Evolutionary conservation across 2,888 invertebrate species (phyloP).

Genomic region (Lepidochitona cinerea): DNA sequence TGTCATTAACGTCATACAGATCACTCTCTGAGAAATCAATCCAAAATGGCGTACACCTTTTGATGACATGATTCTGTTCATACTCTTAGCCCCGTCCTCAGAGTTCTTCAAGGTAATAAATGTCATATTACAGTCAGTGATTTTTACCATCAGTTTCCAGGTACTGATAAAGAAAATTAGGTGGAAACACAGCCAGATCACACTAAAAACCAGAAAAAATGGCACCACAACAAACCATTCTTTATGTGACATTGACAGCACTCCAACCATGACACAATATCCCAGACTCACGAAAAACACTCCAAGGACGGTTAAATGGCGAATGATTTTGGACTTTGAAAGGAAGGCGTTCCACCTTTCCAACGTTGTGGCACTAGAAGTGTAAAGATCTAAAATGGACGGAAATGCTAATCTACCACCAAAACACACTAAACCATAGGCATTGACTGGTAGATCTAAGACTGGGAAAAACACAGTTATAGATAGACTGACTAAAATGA

Average conservation of each 20-base stretch:
- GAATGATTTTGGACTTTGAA: conserved; percentile 40
- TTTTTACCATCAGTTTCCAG: conserved; percentile 65
- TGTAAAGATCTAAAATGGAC: conserved; percentile 63
- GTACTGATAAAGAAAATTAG: conserved; percentile 58
- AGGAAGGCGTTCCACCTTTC: conserved; percentile 65
- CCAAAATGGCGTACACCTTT: conserved; percentile 69
- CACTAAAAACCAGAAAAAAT: conserved; percentile 55
- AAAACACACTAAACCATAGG: conserved; percentile 63
- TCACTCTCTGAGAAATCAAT: conserved; percentile 63
- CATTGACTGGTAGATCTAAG: conserved; percentile 47
- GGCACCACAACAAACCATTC: conserved; percentile 71
- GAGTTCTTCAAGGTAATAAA: conserved; percentile 32
- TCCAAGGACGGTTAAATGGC: conserved; percentile 46
- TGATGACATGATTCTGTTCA: conserved; percentile 65
- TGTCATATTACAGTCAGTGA: conserved; percentile 59
- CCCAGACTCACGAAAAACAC: conserved; percentile 49
- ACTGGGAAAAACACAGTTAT: conserved; percentile 50
- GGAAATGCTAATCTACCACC: conserved; percentile 54
- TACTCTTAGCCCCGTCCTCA: conserved; percentile 46
- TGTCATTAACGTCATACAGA: conserved; percentile 55
- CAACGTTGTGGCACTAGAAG: conserved; percentile 58
- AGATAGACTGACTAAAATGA: conserved; percentile 44
- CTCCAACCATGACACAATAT: conserved; percentile 50
- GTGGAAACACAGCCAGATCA: conserved; percentile 66
- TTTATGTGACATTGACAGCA: conserved; percentile 61